These are phyloP conservation scores for Dryobota labecula DNA, from an alignment of 2,888 invertebrate species.

Conservation along the genomic window DNA sequence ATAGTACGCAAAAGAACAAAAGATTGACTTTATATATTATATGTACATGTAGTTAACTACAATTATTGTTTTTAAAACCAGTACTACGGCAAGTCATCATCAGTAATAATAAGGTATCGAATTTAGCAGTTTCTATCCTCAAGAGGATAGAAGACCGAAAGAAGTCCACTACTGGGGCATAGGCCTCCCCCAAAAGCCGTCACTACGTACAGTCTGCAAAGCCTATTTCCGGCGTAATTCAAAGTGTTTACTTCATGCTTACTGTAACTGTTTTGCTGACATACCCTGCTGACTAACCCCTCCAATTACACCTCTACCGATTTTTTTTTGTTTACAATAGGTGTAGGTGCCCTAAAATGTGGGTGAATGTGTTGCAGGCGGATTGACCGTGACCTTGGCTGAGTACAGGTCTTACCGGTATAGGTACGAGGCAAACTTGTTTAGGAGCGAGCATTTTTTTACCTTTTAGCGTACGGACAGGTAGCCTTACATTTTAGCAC, in stretches of 20 bases:
- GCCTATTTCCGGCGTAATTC: background rate
- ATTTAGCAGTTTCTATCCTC: background rate
- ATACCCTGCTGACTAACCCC: constrained; percentile 9
- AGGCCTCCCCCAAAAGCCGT: background rate
- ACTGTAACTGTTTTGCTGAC: background rate
- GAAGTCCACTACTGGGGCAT: background rate
- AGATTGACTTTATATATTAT: no score
- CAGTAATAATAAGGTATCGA: no score
- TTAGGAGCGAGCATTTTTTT: constrained; percentile 51
- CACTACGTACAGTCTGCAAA: background rate
- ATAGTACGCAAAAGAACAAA: background rate
- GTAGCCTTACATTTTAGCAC: constrained; percentile 47
- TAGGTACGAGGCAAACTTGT: constrained; percentile 47
- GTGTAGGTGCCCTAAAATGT: constrained; percentile 41
- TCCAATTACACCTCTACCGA: constrained; percentile 17
- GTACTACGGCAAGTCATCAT: background rate
- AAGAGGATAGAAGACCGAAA: background rate
- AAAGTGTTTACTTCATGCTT: background rate
- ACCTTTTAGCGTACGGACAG: constrained; percentile 46
- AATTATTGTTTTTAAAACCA: background rate
- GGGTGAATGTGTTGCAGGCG: constrained; percentile 45
- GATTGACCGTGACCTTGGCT: constrained; percentile 51
- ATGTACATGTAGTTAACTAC: background rate
- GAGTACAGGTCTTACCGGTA: constrained; percentile 34
- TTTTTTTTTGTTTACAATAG: no score